Base-by-base conservation (phyloP, 2,113 vertebrate species). In the Pyxicephalus adspersus region DNA sequence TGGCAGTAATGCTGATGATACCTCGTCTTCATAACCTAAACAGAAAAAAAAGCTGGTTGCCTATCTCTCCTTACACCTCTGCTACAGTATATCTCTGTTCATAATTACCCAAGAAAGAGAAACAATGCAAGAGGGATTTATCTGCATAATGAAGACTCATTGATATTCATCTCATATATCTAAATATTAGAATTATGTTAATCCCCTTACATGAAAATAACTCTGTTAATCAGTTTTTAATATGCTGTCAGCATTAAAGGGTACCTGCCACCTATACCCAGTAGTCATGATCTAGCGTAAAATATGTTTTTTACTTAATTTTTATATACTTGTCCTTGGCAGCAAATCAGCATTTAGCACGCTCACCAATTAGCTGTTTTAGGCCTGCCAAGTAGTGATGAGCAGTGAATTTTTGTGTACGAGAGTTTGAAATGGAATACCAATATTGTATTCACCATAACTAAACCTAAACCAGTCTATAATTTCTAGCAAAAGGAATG, bases 181-280 rank as follows among this genome's bases (percentile, higher is more conserved):
- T 85, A 84, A 85, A 85, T 87, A 86, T 84, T 65, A 79, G 78
- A 82, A 82, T 86, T 83, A 87, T 84, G 85, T 64, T 85, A 88
- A 89, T 88, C 83, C 25, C 17, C 58, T 75, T 80, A 82, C 83
- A 84, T 20, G 74, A 81, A 85, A 86, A 77, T 81, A 50, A 65
- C 74, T 82, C 81, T 67, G 6, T 81, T 87, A 89, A 85, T 86
- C 85, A 85, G 71, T 80, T 72, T 85, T 19, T 78, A 67, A 84
- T 84, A 52, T 83, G 73, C 81, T 64, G 68, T 66, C 29, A 17
- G 73, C 34, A 85, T 87, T 76, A 70, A 75, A 55, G 38, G 38
- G 38, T 45, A 45, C 38, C 38, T 45, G 38, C 15, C 11, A 45
- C 8, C 6, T 9, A 45, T 45, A 45, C 38, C 38, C 38, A 45